Evolutionary conservation across 2,888 invertebrate species (phyloP), one percentile per base, ranked within the genome.

Genomic region (Callyntrura guangdongensis): DNA sequence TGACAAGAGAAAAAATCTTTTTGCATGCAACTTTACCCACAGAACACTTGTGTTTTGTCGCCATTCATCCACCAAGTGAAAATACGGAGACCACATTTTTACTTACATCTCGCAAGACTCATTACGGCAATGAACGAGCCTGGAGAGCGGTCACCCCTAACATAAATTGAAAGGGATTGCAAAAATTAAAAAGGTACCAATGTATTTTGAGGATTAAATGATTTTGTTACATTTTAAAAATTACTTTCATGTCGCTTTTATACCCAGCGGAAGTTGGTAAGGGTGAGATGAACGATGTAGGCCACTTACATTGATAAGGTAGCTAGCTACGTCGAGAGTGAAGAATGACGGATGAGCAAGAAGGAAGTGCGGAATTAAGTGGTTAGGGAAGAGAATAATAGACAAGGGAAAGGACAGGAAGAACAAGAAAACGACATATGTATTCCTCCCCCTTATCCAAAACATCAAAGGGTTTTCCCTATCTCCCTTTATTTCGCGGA

Each of bases 101-200:
- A 53, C 11, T 53, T 14, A 53, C n/a, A 53, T 53, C 53, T n/a
- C n/a, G 5, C 25, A 64, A 64, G 12, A 25, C 45, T 47, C 11
- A 47, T 45, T 20, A 72, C 12, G 14, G 6, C 1, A 47, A 72
- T 20, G 47, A 72, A 72, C 9, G 17, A 20, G 12, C 25, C 9
- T 14, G 36, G 17, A 47, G 20, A 45, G 11, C 0, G 47, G 9
- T 17, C 5, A n/a, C 11, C 17, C n/a, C 14, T n/a, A 12, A 56
- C 36, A 11, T 25, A 11, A 79, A 56, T 79, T 56, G 56, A 79
- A 79, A 79, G n/a, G 56, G 56, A 56, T 56, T 25, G 17, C 47
- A 4, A 22, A 49, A 49, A 77, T 77, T 77, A 77, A 77, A 69
- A 79, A 53, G 79, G 79, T 56, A 79, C 6, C 12, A 12, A 53